A percentile compares a stretch with the other conserved stretches of the same genome.
Conservation (phyloP, 2,113 vertebrate species). For the Ptilonorhynchus violaceus region DNA sequence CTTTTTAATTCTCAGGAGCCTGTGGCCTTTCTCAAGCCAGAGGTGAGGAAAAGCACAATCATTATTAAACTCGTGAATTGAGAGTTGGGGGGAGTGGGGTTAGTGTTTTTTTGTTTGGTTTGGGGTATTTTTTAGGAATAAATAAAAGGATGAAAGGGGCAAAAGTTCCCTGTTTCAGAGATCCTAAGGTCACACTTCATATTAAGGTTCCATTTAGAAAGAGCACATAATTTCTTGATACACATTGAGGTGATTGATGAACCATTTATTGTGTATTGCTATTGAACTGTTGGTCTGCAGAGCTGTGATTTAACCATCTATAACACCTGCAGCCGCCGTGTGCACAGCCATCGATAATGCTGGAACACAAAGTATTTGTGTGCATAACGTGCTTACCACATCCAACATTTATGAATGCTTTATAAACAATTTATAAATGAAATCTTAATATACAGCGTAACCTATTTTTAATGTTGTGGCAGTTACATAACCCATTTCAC, state of each 20-base stretch:
- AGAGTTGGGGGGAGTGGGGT: not conserved
- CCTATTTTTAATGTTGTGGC: constrained; percentile 18
- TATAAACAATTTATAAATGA: constrained; percentile 56
- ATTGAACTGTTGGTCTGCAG: constrained; percentile 14
- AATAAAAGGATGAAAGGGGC: not conserved
- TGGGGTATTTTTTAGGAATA: not conserved
- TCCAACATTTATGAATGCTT: constrained; percentile 40
- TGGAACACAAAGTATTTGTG: not conserved
- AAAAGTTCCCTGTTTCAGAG: not conserved
- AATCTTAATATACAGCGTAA: constrained; percentile 7
- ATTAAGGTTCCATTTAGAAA: constrained; percentile 28
- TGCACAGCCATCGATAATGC: not conserved
- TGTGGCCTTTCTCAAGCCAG: not conserved
- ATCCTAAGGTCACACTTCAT: constrained; percentile 25
- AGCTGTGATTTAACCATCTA: constrained; percentile 6
- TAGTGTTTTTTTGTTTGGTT: not conserved
- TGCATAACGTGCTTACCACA: constrained; percentile 14
- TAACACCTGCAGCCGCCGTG: not conserved
- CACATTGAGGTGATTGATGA: constrained; percentile 25
- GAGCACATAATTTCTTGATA: constrained; percentile 28
- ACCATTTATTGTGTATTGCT: constrained; percentile 26
- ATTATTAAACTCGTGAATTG: not conserved
- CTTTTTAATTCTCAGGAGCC: not conserved
- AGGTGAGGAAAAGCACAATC: not conserved
- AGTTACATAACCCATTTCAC: constrained; percentile 18